Evolutionary conservation across 1,140 invertebrate genomes (phyloP).

Genomic region (Bathynomus jamesi): DNA sequence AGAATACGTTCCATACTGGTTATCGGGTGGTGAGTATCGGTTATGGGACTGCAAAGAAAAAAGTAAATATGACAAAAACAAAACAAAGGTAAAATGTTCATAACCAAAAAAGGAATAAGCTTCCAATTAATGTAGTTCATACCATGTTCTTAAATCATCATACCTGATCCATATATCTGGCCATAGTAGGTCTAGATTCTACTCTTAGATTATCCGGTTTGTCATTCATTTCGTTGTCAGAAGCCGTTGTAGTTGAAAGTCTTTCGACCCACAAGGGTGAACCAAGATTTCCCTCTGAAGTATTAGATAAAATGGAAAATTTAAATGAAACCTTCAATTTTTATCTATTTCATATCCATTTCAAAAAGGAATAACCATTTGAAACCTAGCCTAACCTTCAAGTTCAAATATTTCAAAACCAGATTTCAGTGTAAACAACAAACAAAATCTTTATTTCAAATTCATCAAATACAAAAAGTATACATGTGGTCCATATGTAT

Average conservation of each 20-base stretch:
- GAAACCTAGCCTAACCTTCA: neutral
- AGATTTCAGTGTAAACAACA: too few species aligned
- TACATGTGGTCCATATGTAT: too few species aligned
- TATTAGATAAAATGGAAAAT: neutral
- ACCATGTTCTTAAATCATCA: too few species aligned
- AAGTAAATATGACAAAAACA: neutral
- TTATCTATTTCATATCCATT: neutral
- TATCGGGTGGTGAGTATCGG: slow-evolving; percentile 31
- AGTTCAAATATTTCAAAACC: too few species aligned
- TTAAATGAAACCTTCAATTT: neutral
- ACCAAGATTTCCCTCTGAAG: slow-evolving; percentile 25
- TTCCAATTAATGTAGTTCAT: too few species aligned
- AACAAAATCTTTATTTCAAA: too few species aligned
- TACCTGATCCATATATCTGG: slow-evolving; percentile 32
- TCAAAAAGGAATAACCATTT: neutral
- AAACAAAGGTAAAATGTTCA: too few species aligned
- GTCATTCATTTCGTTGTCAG: slow-evolving; percentile 37
- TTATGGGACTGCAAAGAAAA: slow-evolving; percentile 9
- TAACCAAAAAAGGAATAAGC: too few species aligned
- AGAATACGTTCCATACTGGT: slow-evolving; percentile 34
- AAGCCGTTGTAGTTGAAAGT: slow-evolving; percentile 37
- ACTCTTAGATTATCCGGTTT: slow-evolving; percentile 31
- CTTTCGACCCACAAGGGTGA: slow-evolving; percentile 37
- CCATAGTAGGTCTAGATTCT: slow-evolving; percentile 22
- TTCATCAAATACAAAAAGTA: too few species aligned